Evolutionary conservation across 2,888 invertebrate genomes (phyloP).

Genomic region (Girardia tigrina): DNA sequence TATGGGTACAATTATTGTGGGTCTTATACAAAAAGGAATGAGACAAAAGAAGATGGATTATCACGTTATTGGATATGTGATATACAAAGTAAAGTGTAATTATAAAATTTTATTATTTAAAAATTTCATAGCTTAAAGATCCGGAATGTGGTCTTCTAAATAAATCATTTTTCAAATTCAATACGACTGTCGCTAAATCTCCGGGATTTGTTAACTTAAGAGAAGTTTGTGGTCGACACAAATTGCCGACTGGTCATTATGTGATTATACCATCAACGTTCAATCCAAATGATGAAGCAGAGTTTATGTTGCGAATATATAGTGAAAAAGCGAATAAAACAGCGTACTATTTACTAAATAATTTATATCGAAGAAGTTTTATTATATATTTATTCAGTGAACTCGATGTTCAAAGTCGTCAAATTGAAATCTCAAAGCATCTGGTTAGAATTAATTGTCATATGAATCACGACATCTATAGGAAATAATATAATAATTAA

Average conservation of each 20-base stretch:
- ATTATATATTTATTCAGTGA: too few relatives aligned
- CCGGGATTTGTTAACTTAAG: conserved; percentile 85
- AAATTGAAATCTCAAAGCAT: background rate
- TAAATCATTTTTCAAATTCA: conserved; percentile 80
- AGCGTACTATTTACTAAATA: too few relatives aligned
- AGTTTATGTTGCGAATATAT: conserved; percentile 84
- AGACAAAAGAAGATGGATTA: background rate
- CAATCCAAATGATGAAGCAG: conserved; percentile 85
- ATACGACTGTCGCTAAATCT: conserved; percentile 73
- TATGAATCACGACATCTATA: too few relatives aligned
- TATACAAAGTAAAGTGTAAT: background rate
- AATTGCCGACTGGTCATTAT: conserved; percentile 79
- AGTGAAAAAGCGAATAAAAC: conserved; percentile 57
- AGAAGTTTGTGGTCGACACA: conserved; percentile 81
- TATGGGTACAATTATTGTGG: background rate
- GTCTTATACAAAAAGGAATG: background rate
- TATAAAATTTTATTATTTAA: too few relatives aligned
- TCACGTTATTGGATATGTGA: background rate
- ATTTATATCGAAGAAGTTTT: too few relatives aligned
- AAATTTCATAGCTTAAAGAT: conserved; percentile 12
- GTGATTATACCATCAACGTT: conserved; percentile 91
- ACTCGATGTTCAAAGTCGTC: background rate
- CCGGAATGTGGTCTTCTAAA: conserved; percentile 58
- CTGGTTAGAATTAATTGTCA: too few relatives aligned
- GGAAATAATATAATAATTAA: too few relatives aligned